Conservation (phyloP, 2,797 vertebrate genomes). For the Dallia pectoralis region DNA sequence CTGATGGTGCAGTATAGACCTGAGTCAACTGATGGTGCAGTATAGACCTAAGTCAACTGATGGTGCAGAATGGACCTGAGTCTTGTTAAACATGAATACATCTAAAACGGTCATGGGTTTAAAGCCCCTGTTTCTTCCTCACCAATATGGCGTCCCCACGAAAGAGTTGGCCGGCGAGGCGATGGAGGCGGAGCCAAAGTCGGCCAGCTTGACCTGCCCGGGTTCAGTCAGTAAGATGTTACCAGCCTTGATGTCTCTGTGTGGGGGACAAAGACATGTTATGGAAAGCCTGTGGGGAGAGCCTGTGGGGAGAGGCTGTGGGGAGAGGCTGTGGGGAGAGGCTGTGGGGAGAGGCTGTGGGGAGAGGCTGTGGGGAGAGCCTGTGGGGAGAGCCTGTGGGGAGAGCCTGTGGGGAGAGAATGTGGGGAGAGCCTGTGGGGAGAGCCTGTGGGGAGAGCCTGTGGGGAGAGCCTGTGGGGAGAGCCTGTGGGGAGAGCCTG, state of each 20-base stretch:
- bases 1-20: background rate
- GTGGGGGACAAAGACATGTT: background rate
- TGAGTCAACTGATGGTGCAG: background rate
- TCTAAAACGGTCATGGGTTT: background rate
- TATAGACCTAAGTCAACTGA: background rate
- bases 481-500: too few species aligned
- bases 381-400: too few species aligned
- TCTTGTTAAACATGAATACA: background rate
- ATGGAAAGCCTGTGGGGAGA: too few species aligned
- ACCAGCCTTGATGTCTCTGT: slow-evolving; percentile 98
- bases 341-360: too few species aligned
- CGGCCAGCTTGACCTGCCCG: slow-evolving; percentile 97
- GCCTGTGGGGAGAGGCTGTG: background rate
- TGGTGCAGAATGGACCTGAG: background rate
- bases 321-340: background rate
- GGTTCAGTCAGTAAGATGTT: slow-evolving; percentile 97
- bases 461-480: too few species aligned
- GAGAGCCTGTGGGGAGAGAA: too few species aligned
- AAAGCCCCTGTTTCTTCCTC: slow-evolving; percentile 46
- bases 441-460: too few species aligned
- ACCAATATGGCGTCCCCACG: slow-evolving; percentile 99
- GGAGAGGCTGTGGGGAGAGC: too few species aligned
- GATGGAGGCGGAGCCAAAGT: slow-evolving; percentile 98
- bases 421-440: too few species aligned
- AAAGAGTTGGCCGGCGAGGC: slow-evolving; percentile 99